phyloP scores from a whole-genome alignment of 2,113 vertebrate species.

The Arvicanthis niloticus region DNA sequence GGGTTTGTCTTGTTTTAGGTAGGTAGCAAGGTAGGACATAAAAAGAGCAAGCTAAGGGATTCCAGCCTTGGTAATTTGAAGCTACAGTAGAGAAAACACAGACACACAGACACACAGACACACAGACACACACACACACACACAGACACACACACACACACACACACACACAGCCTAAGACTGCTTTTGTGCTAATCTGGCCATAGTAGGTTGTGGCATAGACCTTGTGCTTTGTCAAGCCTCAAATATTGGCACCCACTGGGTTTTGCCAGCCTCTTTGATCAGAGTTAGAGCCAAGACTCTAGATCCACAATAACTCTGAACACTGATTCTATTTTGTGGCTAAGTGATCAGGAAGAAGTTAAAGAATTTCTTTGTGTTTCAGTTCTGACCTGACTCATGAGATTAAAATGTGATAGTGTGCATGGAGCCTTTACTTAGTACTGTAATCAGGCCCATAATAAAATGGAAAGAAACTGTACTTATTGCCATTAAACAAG shows the following conservation, averaged over 20 bases:
- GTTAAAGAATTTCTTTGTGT: neutral
- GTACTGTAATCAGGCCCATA: neutral
- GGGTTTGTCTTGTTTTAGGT: neutral
- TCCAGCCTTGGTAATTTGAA: neutral
- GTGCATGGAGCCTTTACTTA: neutral
- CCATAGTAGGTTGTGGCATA: constrained; percentile 2
- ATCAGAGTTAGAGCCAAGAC: neutral
- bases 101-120: neutral
- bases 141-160: no score
- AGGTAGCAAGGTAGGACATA: neutral
- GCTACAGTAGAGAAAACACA: neutral
- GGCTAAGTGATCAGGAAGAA: neutral
- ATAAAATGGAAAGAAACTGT: neutral
- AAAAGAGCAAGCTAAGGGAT: neutral
- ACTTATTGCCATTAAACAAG: constrained; percentile 17
- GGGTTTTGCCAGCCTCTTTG: neutral
- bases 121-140: neutral
- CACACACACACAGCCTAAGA: neutral
- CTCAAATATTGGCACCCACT: neutral
- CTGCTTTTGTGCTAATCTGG: constrained; percentile 21
- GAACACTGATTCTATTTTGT: neutral
- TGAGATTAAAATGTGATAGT: constrained; percentile 3
- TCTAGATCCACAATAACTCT: neutral
- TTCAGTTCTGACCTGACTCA: neutral
- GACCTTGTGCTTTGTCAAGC: neutral